Evolutionary conservation across 2,888 invertebrate genomes (phyloP), one percentile per base, ranked within the genome.

Genomic region (Mythimna loreyi): DNA sequence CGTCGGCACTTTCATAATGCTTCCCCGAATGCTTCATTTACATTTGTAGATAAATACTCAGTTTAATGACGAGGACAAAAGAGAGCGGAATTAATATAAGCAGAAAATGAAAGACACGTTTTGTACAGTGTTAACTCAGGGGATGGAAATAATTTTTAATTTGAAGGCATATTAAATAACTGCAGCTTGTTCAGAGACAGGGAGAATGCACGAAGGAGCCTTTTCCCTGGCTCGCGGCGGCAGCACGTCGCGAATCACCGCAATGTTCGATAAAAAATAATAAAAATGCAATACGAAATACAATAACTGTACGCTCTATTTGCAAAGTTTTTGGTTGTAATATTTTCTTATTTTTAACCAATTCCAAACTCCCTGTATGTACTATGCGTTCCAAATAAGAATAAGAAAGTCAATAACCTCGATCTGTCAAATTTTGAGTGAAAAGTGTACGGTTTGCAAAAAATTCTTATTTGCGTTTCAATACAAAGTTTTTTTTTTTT

Each of bases 21-120:
- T 30, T 13, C 33, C 7, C 21, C 13, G 13, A 33, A 55, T 33
- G 30, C 21, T 55, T 33, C 33, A 55, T 33, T 55, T 33, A 55
- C 55, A 55, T 33, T 53, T 33, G 55, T 33, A 55, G 33, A 33
- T 55, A 55, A 33, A 53, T 33, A 55, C 25, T 40, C 43, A 1
- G 57, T 30, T 57, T 43, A 57, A 25, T 57, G 23, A 57, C 16
- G 57, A 13, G 40, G n/a, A 28, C 40, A 62, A 53, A 62, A 16
- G 16, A 40, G 36, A 45, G 23, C 16, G 16, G 5, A 53, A 67
- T 45, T 4, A 36, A 62, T 21, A 16, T 36, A 33, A 16, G 16
- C 23, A 33, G 16, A 19, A 9, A 43, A 40, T 16, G 9, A 30
- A 33, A 36, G 9, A 47, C 45, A 45, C 16, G 47, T 53, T 63